phyloP scores from a whole-genome alignment of 1,140 invertebrate species.

The Magallana ariakensis region DNA sequence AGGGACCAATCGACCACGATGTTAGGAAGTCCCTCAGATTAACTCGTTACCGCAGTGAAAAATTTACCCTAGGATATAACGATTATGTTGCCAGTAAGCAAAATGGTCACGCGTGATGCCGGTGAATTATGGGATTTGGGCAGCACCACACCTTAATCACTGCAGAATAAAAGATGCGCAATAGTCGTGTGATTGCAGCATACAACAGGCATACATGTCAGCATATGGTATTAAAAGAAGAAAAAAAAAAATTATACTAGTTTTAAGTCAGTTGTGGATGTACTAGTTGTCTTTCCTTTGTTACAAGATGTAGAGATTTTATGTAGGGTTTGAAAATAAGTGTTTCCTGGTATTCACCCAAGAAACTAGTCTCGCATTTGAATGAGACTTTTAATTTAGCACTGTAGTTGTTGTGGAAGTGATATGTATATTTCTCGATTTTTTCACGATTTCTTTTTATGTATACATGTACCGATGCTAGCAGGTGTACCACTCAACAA shows the following conservation, averaged over 20 bases:
- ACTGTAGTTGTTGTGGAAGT: not conserved
- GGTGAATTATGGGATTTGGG: conserved; percentile 24
- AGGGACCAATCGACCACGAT: conserved; percentile 92
- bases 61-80: conserved; percentile 90
- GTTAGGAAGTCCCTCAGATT: conserved; percentile 93
- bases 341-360: not conserved
- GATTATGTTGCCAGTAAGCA: conserved; percentile 83
- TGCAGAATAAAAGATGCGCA: conserved; percentile 18
- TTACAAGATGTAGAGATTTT: conserved; percentile 16
- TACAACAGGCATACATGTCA: conserved; percentile 9
- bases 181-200: not conserved
- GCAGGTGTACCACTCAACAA: not conserved
- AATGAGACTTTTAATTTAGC: not conserved
- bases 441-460: not conserved
- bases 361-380: not conserved
- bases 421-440: not conserved
- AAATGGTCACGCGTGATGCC: conserved; percentile 71
- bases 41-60: conserved; percentile 91
- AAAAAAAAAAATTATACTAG: not conserved
- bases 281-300: conserved; percentile 3
- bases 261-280: not conserved
- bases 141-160: conserved; percentile 26
- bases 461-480: not conserved
- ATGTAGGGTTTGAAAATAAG: not conserved
- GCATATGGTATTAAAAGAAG: conserved; percentile 1